Evolutionary conservation across 2,888 invertebrate genomes (phyloP), one percentile per base, ranked within the genome.

Genomic region (Bugulina stolonifera): DNA sequence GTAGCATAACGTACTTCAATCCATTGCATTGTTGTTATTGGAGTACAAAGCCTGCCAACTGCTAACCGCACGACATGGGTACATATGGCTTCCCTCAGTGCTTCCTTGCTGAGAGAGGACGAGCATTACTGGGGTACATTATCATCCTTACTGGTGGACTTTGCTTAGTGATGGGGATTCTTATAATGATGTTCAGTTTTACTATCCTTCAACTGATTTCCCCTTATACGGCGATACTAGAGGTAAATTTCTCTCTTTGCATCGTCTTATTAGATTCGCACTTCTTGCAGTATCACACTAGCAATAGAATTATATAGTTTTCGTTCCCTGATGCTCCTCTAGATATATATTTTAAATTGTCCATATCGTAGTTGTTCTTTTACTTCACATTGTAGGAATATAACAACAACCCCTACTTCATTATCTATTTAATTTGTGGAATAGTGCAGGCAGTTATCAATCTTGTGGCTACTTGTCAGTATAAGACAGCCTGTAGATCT

Each of bases 81-180:
- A 32, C 14, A 34, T 64, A 64, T 64, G 64, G 64, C 25, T 64
- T 64, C 34, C 64, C 64, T 10, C 64, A 64, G 27, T 64, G 64
- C 34, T 64, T 64, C 32, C 64, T 64, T 5, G 64, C 25, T 2
- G 64, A 64, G 27, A 64, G 64, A 27, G 64, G 64, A 25, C 25
- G 64, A 32, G 64, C 64, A 14, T 64, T 64, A 5, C 64, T 64
- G 25, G 64, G 64, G 18, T 64, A 64, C 64, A 64, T 64, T 10
- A 34, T 34, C 5, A 32, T 64, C 25, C 34, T 64, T n/a, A 64
- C 64, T 64, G 64, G 64, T 3, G 64, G 64, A 22, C 64, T 64
- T 14, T 64, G 32, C 32, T 27, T 27, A 10, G 22, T 64, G 32
- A 64, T 64, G 64, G 64, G 32, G 14, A 34, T 64, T 29, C 32